Base-by-base conservation (phyloP, 2,888 invertebrate species). In the Tetrapedia diversipes region DNA sequence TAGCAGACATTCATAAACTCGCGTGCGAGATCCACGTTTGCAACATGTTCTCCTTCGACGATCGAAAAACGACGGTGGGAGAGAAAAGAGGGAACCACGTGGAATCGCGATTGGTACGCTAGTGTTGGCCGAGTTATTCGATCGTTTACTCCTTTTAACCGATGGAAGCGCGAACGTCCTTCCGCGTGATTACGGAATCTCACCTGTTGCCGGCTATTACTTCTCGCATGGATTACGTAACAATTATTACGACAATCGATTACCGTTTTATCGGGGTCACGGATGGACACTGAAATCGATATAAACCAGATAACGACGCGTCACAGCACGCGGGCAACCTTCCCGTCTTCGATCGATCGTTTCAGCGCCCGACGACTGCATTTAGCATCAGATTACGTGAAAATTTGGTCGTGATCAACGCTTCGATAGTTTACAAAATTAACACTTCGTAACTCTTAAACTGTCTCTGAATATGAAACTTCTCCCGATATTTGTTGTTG, bases 211-310 rank as follows among this genome's bases (percentile, higher is more conserved):
- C 47, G 43, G 69, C 60, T 61, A 70, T 77, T 65, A 69, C 77
- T 73, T 73, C 64, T 53, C 49, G 47, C 59, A 24, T 14, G 60
- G 45, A 69, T 77, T 77, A 68, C 77, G 63, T 65, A 68, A 74
- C 77, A 57, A 75, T 61, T 69, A 75, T 77, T 76, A 69, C 75
- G 77, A 75, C 69, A 64, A 77, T 77, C 57, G 75, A 75, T 75
- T 75, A 66, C 54, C 75, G 65, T 75, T 77, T 75, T 68, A 66
- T 70, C 77, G 69, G 45, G 77, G 75, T 65, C 75, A 56, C 16
- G 54, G 56, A 61, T 70, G 60, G 39, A 75, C 19, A 47, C 57
- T 59, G 74, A 24, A 64, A 73, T 67, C 74, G 77, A 77, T 68
- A 65, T 49, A 60, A 32, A 57, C 27, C 29, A 43, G 61, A 64